These are phyloP conservation scores for Leptarthrus brevirostris DNA, from an alignment of 2,888 invertebrate species.

Conservation along the genomic window DNA sequence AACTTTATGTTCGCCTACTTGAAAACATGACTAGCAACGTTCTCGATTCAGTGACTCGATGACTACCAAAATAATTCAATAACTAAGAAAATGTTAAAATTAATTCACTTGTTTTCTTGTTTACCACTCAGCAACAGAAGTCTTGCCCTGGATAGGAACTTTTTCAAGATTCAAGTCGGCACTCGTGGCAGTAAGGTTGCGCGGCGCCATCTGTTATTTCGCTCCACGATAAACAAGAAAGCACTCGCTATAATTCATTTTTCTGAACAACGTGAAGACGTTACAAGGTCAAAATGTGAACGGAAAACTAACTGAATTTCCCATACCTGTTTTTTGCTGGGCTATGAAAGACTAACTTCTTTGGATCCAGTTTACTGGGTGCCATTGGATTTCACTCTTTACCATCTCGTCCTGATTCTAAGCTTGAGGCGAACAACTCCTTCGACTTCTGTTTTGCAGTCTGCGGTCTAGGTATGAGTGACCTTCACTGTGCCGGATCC, in stretches of 20 bases:
- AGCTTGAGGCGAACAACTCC: not conserved
- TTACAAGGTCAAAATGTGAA: conserved; percentile 25
- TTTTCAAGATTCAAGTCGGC: not conserved
- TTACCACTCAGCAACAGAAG: not conserved
- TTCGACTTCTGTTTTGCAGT: not conserved
- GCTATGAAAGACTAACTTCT: too few species aligned
- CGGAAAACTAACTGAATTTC: not conserved
- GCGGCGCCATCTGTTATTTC: conserved; percentile 19
- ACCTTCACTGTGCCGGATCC: too few species aligned
- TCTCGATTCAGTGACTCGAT: too few species aligned
- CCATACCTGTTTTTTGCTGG: not conserved
- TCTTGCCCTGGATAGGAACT: not conserved
- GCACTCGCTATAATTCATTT: conserved; percentile 19
- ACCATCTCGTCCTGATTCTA: not conserved
- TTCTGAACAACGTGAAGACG: not conserved
- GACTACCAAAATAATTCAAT: too few species aligned
- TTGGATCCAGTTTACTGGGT: not conserved
- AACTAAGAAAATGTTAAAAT: too few species aligned
- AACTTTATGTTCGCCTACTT: too few species aligned
- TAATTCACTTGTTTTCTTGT: not conserved
- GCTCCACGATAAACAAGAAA: conserved; percentile 19
- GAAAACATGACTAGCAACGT: too few species aligned
- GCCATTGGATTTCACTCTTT: not conserved
- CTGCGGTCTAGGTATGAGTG: not conserved
- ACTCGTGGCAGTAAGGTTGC: not conserved